Evolutionary conservation across 2,797 vertebrate species (phyloP).

Genomic region (Enteromius radiatus): DNA sequence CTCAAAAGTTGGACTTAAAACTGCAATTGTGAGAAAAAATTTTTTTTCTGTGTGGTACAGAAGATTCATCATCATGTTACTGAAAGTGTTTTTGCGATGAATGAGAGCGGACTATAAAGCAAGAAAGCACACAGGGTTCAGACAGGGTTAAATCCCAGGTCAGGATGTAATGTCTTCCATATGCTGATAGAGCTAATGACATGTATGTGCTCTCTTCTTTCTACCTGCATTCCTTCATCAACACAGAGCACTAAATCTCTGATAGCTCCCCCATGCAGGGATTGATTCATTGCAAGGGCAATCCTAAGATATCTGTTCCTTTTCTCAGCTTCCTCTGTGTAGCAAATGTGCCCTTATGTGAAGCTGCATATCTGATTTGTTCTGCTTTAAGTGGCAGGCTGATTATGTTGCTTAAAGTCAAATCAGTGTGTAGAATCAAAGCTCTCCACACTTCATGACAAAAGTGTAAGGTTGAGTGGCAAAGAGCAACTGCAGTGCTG

Average conservation of each 20-base stretch:
- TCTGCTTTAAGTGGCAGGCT: conserved; percentile 27
- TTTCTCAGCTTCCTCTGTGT: conserved; percentile 32
- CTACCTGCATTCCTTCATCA: conserved; percentile 38
- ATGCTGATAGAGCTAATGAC: conserved; percentile 37
- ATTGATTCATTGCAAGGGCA: conserved; percentile 23
- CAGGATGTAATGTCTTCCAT: conserved; percentile 58
- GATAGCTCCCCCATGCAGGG: conserved; percentile 5
- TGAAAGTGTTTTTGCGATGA: neutral
- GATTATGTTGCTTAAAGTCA: conserved; percentile 3
- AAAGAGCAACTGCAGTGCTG: conserved; percentile 8
- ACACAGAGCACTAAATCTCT: conserved; percentile 45
- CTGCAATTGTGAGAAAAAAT: neutral
- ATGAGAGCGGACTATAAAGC: conserved; percentile 13
- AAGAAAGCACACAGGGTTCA: conserved; percentile 15
- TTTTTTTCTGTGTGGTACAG: no score
- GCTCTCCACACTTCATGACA: conserved; percentile 24
- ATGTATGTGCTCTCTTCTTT: conserved; percentile 30
- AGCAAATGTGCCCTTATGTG: conserved; percentile 35
- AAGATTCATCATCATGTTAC: no score
- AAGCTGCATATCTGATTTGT: conserved; percentile 44
- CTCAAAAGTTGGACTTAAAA: neutral
- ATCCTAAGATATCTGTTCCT: conserved; percentile 20
- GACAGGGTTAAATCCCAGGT: conserved; percentile 51
- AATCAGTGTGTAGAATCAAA: conserved; percentile 43
- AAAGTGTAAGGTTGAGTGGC: conserved; percentile 7